Conservation (phyloP, 2,888 invertebrate genomes). For the Hirtodrosophila histrioides region DNA sequence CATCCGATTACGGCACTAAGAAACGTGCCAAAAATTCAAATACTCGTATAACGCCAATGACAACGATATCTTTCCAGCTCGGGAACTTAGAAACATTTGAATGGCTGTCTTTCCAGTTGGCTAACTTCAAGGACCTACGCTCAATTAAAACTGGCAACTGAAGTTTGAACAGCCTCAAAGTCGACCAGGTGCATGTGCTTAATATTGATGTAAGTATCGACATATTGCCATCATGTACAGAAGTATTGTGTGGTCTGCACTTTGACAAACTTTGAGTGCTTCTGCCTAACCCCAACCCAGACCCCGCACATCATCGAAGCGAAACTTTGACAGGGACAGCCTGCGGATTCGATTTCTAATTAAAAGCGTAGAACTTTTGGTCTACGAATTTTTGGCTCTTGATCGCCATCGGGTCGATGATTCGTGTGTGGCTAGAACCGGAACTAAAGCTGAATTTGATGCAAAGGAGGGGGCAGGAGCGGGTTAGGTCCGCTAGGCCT, state of each 20-base stretch:
- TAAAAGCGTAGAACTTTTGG: slow-evolving; percentile 72
- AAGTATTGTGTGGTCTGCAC: slow-evolving; percentile 23
- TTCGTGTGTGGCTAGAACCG: not conserved
- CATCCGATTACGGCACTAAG: too few species aligned
- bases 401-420: slow-evolving; percentile 42
- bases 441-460: too few species aligned
- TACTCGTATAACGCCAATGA: too few species aligned
- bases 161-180: slow-evolving; percentile 45
- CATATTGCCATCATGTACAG: slow-evolving; percentile 20
- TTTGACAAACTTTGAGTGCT: slow-evolving; percentile 47
- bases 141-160: slow-evolving; percentile 37
- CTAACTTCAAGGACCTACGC: slow-evolving; percentile 9
- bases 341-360: slow-evolving; percentile 71
- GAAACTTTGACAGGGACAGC: slow-evolving; percentile 54
- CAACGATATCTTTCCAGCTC: too few species aligned
- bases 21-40: too few species aligned
- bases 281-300: not conserved
- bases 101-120: not conserved
- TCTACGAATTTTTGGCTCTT: slow-evolving; percentile 37
- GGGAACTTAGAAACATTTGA: not conserved
- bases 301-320: slow-evolving; percentile 21
- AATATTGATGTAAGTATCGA: slow-evolving; percentile 47
- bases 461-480: too few species aligned
- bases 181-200: slow-evolving; percentile 33
- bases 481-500: not conserved